Base-by-base conservation (phyloP, 2,113 vertebrate genomes). In the Limnothrissa miodon region DNA sequence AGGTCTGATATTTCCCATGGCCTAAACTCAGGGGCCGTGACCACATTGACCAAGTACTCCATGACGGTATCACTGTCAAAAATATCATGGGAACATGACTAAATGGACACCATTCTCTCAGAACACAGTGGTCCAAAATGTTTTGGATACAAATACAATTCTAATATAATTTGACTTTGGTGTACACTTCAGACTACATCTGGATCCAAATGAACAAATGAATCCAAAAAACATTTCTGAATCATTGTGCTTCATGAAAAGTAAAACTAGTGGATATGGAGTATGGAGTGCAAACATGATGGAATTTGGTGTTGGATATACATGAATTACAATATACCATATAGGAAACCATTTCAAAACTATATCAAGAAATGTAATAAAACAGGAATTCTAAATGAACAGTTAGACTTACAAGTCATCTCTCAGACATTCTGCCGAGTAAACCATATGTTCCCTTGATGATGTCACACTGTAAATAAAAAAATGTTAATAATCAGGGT, bases 41-140 rank as follows among this genome's bases (percentile, higher is more conserved):
- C 96, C 86, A 98, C 96, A n/a, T 96, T 96, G 82, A 96, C 94
- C 83, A 99, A 92, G 93, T 94, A 95, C 87, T 97, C 98, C 94
- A 98, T 93, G 66, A 98, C 91, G 0, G 93, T 94, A 42, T 96
- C 96, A 81, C 98, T 99, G 86, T n/a, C 86, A 19, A 51, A 42
- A 33, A 85, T 4, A 81, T 74, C 66, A 74, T 13, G 29, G 29
- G 5, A 74, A 74, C 66, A 36, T 36, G 13, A 74, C 13, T 13
- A 36, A 74, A 15, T 5, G 9, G 2, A 39, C 29, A 36, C 13
- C 11, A 5, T 74, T 74, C 25, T 4, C 7, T 33, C 33, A 70
- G 0, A 36, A 1, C 15, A 33, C 29, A 4, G 13, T 9, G n/a
- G 23, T 25, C n/a, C 4, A 21, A 17, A 23, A 7, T 62, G 10